These are phyloP conservation scores for Platichthys stellatus DNA, from an alignment of 2,113 vertebrate species.

Conservation along the genomic window DNA sequence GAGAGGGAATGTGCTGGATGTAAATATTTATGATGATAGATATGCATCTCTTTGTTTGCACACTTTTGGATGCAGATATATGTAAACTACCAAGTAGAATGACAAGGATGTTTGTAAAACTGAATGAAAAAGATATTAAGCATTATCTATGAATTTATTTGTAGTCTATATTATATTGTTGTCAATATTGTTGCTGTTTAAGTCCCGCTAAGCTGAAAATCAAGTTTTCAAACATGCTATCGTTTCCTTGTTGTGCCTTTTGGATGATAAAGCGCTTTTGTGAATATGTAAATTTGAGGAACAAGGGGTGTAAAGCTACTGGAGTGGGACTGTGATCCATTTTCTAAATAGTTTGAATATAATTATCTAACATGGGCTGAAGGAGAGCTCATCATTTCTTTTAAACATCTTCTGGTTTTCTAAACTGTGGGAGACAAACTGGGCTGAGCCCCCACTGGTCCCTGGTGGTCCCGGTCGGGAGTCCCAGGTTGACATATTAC, in stretches of 20 bases:
- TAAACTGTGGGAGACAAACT: not conserved
- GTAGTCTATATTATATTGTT: not conserved
- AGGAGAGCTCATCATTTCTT: not conserved
- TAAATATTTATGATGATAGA: not conserved
- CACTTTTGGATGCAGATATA: not conserved
- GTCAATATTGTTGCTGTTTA: not conserved
- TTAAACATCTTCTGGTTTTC: not conserved
- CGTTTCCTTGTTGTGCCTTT: not conserved
- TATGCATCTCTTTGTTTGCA: not conserved
- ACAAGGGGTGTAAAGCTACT: too few relatives aligned
- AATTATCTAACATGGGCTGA: slow-evolving; percentile 3
- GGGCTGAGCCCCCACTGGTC: slow-evolving; percentile 2
- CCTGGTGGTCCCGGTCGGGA: not conserved
- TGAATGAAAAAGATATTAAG: not conserved
- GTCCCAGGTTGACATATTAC: slow-evolving; percentile 47
- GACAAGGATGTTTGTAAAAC: not conserved
- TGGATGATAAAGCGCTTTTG: too few relatives aligned
- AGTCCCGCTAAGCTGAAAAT: too few relatives aligned
- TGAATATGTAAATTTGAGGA: too few relatives aligned
- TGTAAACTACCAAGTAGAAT: not conserved
- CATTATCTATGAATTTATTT: not conserved
- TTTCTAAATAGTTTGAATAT: not conserved
- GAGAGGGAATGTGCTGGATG: not conserved
- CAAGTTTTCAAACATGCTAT: too few relatives aligned
- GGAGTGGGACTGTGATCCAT: too few relatives aligned